Evolutionary conservation across 2,113 vertebrate genomes (phyloP).

Genomic region (Pogonocichla stellata): DNA sequence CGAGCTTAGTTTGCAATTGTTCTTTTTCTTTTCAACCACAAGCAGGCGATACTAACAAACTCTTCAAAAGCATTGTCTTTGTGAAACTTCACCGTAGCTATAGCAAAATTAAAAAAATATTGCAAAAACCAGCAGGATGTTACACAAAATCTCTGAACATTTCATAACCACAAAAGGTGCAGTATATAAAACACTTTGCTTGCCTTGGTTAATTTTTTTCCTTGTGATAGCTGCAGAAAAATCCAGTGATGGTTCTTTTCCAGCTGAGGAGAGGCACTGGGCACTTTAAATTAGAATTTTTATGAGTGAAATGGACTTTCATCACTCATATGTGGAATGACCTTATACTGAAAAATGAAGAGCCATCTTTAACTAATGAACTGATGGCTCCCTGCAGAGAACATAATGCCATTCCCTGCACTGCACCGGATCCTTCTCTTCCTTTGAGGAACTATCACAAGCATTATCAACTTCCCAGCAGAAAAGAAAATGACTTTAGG

Average conservation of each 20-base stretch:
- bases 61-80: neutral
- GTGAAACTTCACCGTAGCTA: neutral
- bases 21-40: neutral
- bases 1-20: neutral
- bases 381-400: slow-evolving; percentile 60
- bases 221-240: neutral
- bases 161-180: neutral
- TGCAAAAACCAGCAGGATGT: neutral
- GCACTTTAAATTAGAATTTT: slow-evolving; percentile 72
- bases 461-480: slow-evolving; percentile 24
- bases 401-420: slow-evolving; percentile 9
- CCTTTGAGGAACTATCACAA: slow-evolving; percentile 6
- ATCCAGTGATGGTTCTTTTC: slow-evolving; percentile 38
- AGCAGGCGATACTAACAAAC: neutral
- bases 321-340: slow-evolving; percentile 66
- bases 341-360: slow-evolving; percentile 69
- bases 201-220: neutral
- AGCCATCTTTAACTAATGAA: slow-evolving; percentile 68
- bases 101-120: neutral
- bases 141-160: neutral
- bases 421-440: neutral
- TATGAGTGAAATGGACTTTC: slow-evolving; percentile 57
- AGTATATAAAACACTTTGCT: neutral
- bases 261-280: slow-evolving; percentile 51
- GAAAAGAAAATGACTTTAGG: neutral